Evolutionary conservation across 92 coral and sea anemone genomes (phyloP), one percentile per base, ranked within the genome.

Genomic region (Meandrina meandrites): DNA sequence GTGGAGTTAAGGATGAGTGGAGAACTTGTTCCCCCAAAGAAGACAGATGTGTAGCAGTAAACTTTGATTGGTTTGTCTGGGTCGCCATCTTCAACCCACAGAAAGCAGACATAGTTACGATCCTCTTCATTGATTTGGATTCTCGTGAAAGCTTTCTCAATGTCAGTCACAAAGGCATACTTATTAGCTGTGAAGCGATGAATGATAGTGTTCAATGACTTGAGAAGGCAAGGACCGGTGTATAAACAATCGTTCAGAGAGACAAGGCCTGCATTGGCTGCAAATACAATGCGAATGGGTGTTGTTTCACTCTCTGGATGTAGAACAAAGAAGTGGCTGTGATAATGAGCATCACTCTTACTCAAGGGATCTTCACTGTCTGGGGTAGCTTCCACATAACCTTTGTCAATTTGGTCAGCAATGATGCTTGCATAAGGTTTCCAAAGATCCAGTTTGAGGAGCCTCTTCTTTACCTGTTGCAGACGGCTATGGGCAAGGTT

Each of bases 201-300:
- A 32, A 80, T 18, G 15, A 87, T 87, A 10, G 75, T 57, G 57
- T 47, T 62, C 22, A 87, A 34, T 50, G 80, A 79, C 74, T 74
- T 45, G 42, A 72, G 80, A 30, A 80, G 84, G 45, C 76, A 80
- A 30, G 81, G 90, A 30, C 86, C 76, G 7, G 90, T 80, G 81
- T 88, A 71, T 70, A 88, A 30, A 81, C 90, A 88, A 54, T 81
- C 86, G 10, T 81, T 88, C 34, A 88, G 89, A n/a, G 92, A 89
- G 13, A 89, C 86, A 27, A 80, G 86, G 47, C 89, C 86, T 85
- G 92, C 86, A 89, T 89, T 89, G 73, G 89, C 86, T 67, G 89
- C 89, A 73, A 84, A 89, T 12, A 89, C 92, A 67, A 85, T 82
- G 19, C 86, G 86, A 71, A 89, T 32, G 57, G 89, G 86, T 56